Conservation (phyloP, 2,888 invertebrate genomes). For the Hyles lineata region DNA sequence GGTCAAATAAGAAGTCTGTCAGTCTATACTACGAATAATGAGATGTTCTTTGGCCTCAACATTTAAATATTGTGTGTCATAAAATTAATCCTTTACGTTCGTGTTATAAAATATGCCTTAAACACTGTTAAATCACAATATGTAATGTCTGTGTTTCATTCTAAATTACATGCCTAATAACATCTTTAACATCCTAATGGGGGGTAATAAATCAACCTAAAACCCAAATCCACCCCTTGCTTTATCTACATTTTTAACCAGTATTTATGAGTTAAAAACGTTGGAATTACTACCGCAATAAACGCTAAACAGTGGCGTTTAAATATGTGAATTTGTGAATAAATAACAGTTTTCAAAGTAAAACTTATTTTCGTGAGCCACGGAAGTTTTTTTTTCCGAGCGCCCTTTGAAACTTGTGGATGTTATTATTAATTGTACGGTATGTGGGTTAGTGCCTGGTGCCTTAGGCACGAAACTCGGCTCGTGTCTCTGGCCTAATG, state of each 20-base stretch:
- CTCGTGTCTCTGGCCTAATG: background rate
- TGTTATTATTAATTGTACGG: constrained; percentile 18
- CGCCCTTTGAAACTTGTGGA: constrained; percentile 21
- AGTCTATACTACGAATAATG: too few species aligned
- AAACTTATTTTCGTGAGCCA: constrained; percentile 17
- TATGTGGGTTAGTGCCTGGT: constrained; percentile 20
- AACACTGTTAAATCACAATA: background rate
- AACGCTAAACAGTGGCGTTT: constrained; percentile 27
- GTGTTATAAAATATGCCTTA: too few species aligned
- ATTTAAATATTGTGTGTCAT: too few species aligned
- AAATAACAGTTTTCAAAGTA: constrained; percentile 29
- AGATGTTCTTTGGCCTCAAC: too few species aligned
- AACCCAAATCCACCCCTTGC: constrained; percentile 7
- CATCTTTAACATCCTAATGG: background rate
- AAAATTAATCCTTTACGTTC: too few species aligned
- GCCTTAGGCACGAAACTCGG: constrained; percentile 7
- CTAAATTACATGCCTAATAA: background rate
- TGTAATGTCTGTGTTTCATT: background rate
- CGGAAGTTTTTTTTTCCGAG: constrained; percentile 19
- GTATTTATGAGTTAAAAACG: constrained; percentile 29
- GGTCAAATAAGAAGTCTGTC: too few species aligned
- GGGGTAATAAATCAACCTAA: background rate
- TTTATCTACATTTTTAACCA: constrained; percentile 23
- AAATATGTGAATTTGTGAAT: constrained; percentile 28
- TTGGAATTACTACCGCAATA: constrained; percentile 30